Conservation (phyloP, 2,888 invertebrate species). For the Drosophila borealis region DNA sequence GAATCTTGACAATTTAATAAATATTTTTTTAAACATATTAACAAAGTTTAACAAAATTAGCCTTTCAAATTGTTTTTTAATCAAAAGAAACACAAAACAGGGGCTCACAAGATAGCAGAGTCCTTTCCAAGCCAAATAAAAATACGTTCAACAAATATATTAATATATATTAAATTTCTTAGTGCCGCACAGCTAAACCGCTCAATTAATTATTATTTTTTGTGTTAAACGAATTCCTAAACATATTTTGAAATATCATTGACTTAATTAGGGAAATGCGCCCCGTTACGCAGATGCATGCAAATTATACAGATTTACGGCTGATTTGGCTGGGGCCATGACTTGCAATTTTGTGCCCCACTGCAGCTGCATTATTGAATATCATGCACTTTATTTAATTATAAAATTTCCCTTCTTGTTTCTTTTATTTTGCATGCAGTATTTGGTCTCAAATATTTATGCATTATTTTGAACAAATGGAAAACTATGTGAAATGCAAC, state of each 20-base stretch:
- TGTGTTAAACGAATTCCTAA: constrained; percentile 4
- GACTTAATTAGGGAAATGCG: constrained; percentile 34
- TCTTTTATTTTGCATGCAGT: constrained; percentile 6
- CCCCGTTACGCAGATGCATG: constrained; percentile 33
- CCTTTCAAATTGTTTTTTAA: too few relatives aligned
- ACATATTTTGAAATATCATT: constrained; percentile 13
- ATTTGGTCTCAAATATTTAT: constrained; percentile 33
- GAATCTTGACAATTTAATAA: too few relatives aligned
- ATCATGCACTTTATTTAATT: constrained; percentile 67
- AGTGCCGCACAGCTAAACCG: not conserved
- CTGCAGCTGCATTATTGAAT: constrained; percentile 47
- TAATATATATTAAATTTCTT: not conserved
- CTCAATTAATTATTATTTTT: constrained; percentile 4
- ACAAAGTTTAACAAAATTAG: too few relatives aligned
- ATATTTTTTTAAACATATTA: too few relatives aligned
- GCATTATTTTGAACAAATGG: constrained; percentile 19
- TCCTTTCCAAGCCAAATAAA: too few relatives aligned
- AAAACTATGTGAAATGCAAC: not conserved
- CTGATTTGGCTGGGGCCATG: constrained; percentile 22
- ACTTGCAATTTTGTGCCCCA: constrained; percentile 27
- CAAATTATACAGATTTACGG: constrained; percentile 51
- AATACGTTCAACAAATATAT: not conserved
- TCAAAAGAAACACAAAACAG: too few relatives aligned
- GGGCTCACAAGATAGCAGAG: too few relatives aligned
- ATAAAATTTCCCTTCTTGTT: constrained; percentile 32